These are phyloP conservation scores for Cinclus cinclus DNA, from an alignment of 2,113 vertebrate genomes.

Conservation along the genomic window DNA sequence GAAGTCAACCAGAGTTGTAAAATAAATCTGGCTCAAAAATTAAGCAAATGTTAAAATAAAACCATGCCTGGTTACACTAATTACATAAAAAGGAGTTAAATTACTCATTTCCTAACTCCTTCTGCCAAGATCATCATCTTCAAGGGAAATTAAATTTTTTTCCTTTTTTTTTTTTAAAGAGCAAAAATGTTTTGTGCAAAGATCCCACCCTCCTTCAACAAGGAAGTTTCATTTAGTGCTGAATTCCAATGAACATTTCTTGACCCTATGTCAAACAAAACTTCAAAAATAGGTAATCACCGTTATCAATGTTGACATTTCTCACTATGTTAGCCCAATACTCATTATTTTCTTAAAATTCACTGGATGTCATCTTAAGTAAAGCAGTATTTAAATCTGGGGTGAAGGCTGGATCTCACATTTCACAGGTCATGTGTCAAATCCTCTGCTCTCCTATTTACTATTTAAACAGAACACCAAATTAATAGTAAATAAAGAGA, in stretches of 20 bases:
- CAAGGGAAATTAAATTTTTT: constrained; percentile 70
- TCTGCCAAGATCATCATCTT: constrained; percentile 63
- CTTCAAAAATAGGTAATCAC: not conserved
- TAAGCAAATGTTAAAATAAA: constrained; percentile 72
- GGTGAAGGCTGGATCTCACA: not conserved
- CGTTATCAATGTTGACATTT: not conserved
- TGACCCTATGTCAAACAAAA: not conserved
- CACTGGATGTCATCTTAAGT: not conserved
- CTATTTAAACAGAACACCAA: not conserved
- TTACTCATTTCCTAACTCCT: constrained; percentile 68
- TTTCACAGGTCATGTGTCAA: not conserved
- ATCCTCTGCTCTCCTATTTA: not conserved
- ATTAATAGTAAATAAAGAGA: rapidly evolving
- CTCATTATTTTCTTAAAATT: not conserved
- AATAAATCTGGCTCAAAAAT: constrained; percentile 71
- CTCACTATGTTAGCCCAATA: not conserved
- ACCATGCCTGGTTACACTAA: constrained; percentile 66
- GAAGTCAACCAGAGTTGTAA: constrained; percentile 67
- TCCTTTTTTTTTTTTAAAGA: not conserved
- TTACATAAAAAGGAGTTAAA: constrained; percentile 66
- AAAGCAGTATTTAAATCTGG: not conserved
- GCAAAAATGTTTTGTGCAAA: constrained; percentile 38
- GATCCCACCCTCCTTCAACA: not conserved
- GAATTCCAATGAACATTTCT: not conserved
- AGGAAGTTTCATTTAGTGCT: constrained; percentile 40